Percentiles rank a stretch among this genome's conserved stretches.
Evolutionary conservation across 2,113 vertebrate species (phyloP).

Genomic region (Phyllostomus hastatus): DNA sequence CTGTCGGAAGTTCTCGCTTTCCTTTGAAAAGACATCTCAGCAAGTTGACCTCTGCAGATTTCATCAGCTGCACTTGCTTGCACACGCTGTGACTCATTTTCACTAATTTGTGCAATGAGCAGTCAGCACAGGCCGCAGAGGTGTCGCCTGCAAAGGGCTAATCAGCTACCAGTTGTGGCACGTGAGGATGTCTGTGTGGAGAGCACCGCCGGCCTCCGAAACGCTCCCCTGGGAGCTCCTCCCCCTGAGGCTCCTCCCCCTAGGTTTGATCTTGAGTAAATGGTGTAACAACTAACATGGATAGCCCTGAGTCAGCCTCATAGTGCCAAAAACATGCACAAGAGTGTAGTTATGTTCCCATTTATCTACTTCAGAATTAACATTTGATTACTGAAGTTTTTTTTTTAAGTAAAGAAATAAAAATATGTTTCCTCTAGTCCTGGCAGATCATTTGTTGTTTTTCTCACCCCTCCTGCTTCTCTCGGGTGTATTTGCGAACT

Average conservation of each 20-base stretch:
- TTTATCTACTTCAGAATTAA: slow-evolving; percentile 72
- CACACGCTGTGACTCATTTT: slow-evolving; percentile 62
- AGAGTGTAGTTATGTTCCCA: slow-evolving; percentile 12
- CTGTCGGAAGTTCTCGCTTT: slow-evolving; percentile 1
- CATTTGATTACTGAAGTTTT: slow-evolving; percentile 59
- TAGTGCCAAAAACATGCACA: neutral
- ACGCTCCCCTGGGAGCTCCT: neutral
- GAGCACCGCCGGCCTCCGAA: neutral
- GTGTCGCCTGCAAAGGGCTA: slow-evolving; percentile 51
- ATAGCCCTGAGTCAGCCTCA: slow-evolving; percentile 40
- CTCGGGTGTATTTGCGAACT: slow-evolving; percentile 54
- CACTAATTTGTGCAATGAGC: slow-evolving; percentile 66
- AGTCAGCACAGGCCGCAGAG: slow-evolving; percentile 41
- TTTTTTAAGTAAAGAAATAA: slow-evolving; percentile 50
- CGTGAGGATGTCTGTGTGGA: neutral
- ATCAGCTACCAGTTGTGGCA: slow-evolving; percentile 40
- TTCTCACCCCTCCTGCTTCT: slow-evolving; percentile 63
- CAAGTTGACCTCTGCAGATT: slow-evolving; percentile 57
- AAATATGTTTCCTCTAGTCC: slow-evolving; percentile 56
- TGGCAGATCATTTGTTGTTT: slow-evolving; percentile 69
- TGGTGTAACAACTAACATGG: slow-evolving; percentile 22
- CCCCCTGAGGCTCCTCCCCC: slow-evolving; percentile 3
- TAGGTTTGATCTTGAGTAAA: slow-evolving; percentile 52
- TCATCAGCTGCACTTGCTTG: slow-evolving; percentile 39
- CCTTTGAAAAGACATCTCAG: slow-evolving; percentile 51